A percentile compares a stretch with the other conserved stretches of the same genome.
Conservation (phyloP, 2,888 invertebrate genomes). For the Lomographa bimaculata region DNA sequence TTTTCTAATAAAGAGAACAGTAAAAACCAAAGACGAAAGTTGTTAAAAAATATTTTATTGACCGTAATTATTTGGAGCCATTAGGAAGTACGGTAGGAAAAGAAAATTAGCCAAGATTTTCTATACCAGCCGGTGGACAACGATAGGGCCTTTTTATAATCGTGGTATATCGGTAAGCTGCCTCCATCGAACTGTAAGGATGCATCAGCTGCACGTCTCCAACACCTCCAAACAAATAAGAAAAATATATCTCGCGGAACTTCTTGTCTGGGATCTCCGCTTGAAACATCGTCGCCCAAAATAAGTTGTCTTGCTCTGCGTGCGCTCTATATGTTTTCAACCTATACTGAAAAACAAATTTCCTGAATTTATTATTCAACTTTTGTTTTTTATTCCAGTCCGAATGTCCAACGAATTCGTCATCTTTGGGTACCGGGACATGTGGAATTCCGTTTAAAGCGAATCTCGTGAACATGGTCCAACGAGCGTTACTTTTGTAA, state of each 20-base stretch:
- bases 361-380: conserved; percentile 54
- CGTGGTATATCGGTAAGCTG: conserved; percentile 41
- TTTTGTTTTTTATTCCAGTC: conserved; percentile 59
- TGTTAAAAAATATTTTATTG: conserved; percentile 5
- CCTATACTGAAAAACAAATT: conserved; percentile 50
- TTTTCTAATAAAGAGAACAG: conserved; percentile 1
- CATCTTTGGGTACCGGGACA: conserved; percentile 46
- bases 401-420: conserved; percentile 44
- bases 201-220: conserved; percentile 60
- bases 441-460: conserved; percentile 50
- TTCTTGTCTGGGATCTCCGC: conserved; percentile 67
- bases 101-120: conserved; percentile 21
- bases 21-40: too few relatives aligned
- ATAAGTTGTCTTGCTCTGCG: conserved; percentile 56
- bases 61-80: too few relatives aligned
- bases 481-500: conserved; percentile 49
- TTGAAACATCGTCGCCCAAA: conserved; percentile 72
- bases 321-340: conserved; percentile 53
- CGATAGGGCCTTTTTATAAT: conserved; percentile 49
- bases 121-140: conserved; percentile 54
- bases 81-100: too few relatives aligned
- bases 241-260: conserved; percentile 71
- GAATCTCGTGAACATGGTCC: conserved; percentile 52
- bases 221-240: conserved; percentile 54
- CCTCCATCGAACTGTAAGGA: conserved; percentile 55